Evolutionary conservation across 2,888 invertebrate species (phyloP).

Genomic region (Lacanobia wlatinum): DNA sequence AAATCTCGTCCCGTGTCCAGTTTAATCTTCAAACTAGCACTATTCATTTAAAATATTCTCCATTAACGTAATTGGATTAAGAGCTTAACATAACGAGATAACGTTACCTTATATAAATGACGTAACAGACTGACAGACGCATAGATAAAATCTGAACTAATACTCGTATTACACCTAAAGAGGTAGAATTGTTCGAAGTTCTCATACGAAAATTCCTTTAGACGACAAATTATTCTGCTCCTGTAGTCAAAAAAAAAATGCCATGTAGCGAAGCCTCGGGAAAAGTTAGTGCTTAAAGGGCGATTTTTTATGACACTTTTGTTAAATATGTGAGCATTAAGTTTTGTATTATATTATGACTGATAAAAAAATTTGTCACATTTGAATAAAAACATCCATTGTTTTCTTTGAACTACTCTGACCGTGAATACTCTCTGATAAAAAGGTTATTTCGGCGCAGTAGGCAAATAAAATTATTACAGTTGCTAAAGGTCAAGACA

Average conservation of each 20-base stretch:
- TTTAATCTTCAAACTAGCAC: constrained; percentile 4
- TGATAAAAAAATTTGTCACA: background rate
- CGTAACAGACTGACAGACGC: background rate
- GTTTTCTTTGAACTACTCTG: constrained; percentile 19
- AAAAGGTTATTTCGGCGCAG: background rate
- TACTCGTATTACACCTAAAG: background rate
- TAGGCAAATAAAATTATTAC: background rate
- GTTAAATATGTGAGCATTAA: too few relatives aligned
- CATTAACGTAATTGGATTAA: constrained; percentile 53
- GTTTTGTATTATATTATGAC: background rate
- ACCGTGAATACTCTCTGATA: background rate
- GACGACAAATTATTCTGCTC: background rate
- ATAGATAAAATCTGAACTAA: background rate
- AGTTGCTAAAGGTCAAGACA: background rate
- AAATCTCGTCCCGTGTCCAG: background rate
- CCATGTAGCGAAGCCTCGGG: too few relatives aligned
- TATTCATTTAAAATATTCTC: constrained; percentile 23
- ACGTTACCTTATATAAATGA: constrained; percentile 25
- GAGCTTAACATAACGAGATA: constrained; percentile 31
- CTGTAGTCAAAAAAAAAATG: too few relatives aligned
- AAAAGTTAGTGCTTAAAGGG: background rate
- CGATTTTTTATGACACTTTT: too few relatives aligned
- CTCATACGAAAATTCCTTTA: background rate
- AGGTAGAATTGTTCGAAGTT: background rate
- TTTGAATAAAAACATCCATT: background rate